Percentiles rank a stretch among this genome's conserved stretches.
These are phyloP conservation scores for Mizuhopecten yessoensis DNA, from an alignment of 1,140 invertebrate genomes.

Conservation along the genomic window DNA sequence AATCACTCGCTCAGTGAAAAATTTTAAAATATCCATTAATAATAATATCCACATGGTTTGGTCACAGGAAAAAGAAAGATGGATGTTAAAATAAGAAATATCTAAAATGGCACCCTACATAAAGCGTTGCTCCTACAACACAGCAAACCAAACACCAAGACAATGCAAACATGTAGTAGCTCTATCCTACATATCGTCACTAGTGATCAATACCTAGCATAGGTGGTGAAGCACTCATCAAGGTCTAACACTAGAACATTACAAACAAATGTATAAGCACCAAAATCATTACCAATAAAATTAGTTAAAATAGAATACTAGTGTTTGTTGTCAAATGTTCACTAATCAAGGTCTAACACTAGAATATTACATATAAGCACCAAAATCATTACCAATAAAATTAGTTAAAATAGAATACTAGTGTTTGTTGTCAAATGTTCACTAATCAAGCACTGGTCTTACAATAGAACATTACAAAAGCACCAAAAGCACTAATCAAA, in stretches of 20 bases:
- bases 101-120: not conserved
- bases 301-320: not conserved
- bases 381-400: not conserved
- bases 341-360: not conserved
- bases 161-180: not conserved
- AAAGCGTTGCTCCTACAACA: not conserved
- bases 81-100: too few species aligned
- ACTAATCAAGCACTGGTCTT: not conserved
- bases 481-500: not conserved
- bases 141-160: slow-evolving; percentile 23
- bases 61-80: too few species aligned
- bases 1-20: too few species aligned
- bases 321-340: too few species aligned
- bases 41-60: too few species aligned
- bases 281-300: not conserved
- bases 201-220: not conserved
- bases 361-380: too few species aligned
- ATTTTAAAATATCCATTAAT: too few species aligned
- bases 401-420: not conserved
- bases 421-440: too few species aligned
- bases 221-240: not conserved
- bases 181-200: not conserved
- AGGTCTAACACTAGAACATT: not conserved
- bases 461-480: not conserved
- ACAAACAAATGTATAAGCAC: too few species aligned